phyloP scores from a whole-genome alignment of 2,113 vertebrate genomes.

The Pitta sordida region DNA sequence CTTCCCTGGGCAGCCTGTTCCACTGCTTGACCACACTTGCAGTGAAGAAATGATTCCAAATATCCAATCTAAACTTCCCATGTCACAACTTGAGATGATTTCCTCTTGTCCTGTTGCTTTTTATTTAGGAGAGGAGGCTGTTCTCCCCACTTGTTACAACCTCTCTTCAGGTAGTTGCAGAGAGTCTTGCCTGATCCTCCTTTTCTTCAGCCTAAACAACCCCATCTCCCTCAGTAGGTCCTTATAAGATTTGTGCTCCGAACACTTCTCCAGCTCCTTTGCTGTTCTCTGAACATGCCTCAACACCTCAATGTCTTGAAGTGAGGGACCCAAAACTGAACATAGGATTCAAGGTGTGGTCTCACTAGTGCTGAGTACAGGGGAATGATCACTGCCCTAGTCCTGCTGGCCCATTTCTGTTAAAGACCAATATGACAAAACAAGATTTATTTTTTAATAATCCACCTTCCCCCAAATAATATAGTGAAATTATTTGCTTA shows the following conservation, averaged over 20 bases:
- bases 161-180: background rate
- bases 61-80: no score
- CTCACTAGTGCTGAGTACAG: no score
- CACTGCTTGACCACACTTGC: background rate
- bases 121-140: background rate
- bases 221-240: no score
- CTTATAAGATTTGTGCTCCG: no score
- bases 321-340: no score
- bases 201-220: no score
- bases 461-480: background rate
- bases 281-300: no score
- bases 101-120: background rate
- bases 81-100: background rate
- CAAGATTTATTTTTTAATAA: background rate
- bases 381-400: background rate
- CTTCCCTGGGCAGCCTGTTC: background rate
- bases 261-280: no score
- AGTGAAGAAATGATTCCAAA: background rate
- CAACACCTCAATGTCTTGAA: no score
- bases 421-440: background rate
- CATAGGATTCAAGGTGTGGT: no score
- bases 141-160: no score
- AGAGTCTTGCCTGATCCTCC: no score
- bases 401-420: background rate
- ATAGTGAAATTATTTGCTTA: background rate